Evolutionary conservation across 2,888 invertebrate species (phyloP).

Genomic region (Drosophila demipolita): DNA sequence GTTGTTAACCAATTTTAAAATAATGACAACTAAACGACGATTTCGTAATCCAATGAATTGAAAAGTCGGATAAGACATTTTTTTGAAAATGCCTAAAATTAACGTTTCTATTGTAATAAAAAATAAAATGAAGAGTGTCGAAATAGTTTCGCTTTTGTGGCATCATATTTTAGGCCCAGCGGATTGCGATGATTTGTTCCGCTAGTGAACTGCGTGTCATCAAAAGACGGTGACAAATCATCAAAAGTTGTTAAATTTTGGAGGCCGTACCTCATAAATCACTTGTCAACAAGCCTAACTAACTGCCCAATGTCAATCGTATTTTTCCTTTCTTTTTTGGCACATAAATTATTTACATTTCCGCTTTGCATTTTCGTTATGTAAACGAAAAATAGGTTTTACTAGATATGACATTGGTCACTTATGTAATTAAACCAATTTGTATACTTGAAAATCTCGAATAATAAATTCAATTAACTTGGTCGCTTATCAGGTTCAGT

Average conservation of each 20-base stretch:
- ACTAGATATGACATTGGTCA: constrained; percentile 56
- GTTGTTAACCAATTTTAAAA: constrained; percentile 24
- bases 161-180: constrained; percentile 11
- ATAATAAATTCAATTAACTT: constrained; percentile 50
- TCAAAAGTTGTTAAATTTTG: constrained; percentile 7
- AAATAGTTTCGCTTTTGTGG: constrained; percentile 39
- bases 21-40: constrained; percentile 3
- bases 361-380: constrained; percentile 43
- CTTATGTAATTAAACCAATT: constrained; percentile 58
- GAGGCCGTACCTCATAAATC: constrained; percentile 32
- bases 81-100: constrained; percentile 5
- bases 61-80: constrained; percentile 36
- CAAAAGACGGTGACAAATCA: constrained; percentile 29
- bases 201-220: constrained; percentile 36
- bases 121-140: constrained; percentile 23
- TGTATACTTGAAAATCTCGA: constrained; percentile 7
- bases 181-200: constrained; percentile 36
- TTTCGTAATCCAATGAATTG: constrained; percentile 29
- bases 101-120: constrained; percentile 23
- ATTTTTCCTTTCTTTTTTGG: constrained; percentile 14
- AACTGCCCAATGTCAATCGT: constrained; percentile 39
- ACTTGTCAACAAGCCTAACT: constrained; percentile 44
- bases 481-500: constrained; percentile 20
- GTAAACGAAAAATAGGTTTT: constrained; percentile 29
- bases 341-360: constrained; percentile 59